Evolutionary conservation across 2,888 invertebrate genomes (phyloP).

Genomic region (Chaetogeoica ovagalla): DNA sequence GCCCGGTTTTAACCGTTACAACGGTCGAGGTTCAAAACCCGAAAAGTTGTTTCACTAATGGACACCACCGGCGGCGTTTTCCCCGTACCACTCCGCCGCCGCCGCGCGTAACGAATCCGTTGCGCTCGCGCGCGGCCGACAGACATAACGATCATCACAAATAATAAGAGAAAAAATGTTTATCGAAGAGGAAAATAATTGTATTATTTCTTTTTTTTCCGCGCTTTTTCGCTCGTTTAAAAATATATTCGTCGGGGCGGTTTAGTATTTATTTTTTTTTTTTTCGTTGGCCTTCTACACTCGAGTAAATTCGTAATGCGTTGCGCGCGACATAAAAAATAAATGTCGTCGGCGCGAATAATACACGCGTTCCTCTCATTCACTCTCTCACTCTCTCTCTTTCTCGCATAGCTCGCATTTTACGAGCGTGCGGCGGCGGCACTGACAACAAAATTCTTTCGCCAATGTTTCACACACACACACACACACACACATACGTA

Average conservation of each 20-base stretch:
- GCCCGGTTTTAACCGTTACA: too few relatives aligned
- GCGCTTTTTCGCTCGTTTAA: conserved; percentile 25
- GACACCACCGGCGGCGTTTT: too few relatives aligned
- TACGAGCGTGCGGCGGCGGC: not conserved
- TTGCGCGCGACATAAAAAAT: not conserved
- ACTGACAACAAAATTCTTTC: conserved; percentile 23
- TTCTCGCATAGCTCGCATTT: conserved; percentile 26
- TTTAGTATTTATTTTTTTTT: not conserved
- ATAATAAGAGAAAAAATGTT: conserved; percentile 1
- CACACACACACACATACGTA: not conserved
- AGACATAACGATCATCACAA: conserved; percentile 16
- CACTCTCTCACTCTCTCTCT: too few relatives aligned
- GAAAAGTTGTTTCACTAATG: too few relatives aligned
- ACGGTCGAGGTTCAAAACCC: too few relatives aligned
- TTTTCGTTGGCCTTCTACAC: not conserved
- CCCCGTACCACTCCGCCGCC: too few relatives aligned
- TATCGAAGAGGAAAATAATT: conserved; percentile 33
- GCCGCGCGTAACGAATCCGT: too few relatives aligned
- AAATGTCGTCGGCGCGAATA: conserved; percentile 7
- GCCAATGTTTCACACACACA: not conserved
- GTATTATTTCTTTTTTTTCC: too few relatives aligned
- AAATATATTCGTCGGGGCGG: conserved; percentile 4
- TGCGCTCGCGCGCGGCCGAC: too few relatives aligned
- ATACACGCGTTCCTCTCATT: not conserved
- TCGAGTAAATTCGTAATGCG: not conserved